Evolutionary conservation across 2,797 vertebrate genomes (phyloP).

Genomic region (Dicrostonyx torquatus): DNA sequence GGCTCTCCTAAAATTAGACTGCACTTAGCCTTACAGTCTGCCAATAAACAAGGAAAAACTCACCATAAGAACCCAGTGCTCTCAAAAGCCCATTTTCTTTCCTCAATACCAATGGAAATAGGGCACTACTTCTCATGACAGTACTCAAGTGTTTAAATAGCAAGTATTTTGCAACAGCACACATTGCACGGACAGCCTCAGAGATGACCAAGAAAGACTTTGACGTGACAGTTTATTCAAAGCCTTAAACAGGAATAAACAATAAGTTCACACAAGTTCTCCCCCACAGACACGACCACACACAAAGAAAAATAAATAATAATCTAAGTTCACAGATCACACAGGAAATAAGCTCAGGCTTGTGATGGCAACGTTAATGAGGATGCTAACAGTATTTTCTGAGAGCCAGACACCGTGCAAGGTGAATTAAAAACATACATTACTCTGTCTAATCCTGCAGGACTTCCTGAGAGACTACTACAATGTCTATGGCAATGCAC

Average conservation of each 20-base stretch:
- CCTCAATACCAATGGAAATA: neutral
- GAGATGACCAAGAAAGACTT: neutral
- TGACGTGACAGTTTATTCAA: neutral
- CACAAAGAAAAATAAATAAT: neutral
- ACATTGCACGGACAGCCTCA: neutral
- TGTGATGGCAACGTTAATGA: neutral
- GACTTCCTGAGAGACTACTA: neutral
- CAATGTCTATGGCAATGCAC: neutral
- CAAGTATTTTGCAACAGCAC: neutral
- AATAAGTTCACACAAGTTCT: neutral
- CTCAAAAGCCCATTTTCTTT: slow-evolving; percentile 31
- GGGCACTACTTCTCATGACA: neutral
- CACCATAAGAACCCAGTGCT: neutral
- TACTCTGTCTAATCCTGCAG: neutral
- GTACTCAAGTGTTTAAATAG: neutral
- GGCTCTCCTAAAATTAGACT: slow-evolving; percentile 14
- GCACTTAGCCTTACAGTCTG: neutral
- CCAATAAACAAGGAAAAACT: slow-evolving; percentile 25
- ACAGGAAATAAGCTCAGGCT: neutral
- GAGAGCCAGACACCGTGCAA: neutral
- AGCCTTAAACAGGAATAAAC: neutral
- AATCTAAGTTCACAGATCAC: neutral
- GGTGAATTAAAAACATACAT: neutral
- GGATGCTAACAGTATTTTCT: neutral
- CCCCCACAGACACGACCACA: neutral